Conservation (phyloP, 1,140 invertebrate genomes). For the Cylas formicarius region DNA sequence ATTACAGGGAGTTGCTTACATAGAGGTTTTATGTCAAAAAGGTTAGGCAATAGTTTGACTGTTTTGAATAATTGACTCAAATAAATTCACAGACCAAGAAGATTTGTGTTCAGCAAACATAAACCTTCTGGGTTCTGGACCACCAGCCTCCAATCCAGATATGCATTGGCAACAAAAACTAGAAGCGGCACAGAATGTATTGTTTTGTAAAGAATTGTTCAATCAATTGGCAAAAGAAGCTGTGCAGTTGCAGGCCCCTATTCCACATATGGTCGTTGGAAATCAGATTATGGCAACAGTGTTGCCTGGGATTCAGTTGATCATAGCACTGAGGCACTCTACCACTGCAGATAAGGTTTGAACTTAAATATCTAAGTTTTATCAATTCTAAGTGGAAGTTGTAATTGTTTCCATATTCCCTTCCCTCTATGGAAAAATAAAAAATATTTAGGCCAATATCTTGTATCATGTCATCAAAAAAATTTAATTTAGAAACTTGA, state of each 20-base stretch:
- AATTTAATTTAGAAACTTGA: conserved; percentile 42
- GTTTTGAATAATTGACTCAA: background rate
- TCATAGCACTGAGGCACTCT: conserved; percentile 73
- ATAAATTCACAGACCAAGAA: conserved; percentile 62
- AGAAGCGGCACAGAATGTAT: conserved; percentile 92
- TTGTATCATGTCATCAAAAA: conserved; percentile 61
- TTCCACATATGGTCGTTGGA: conserved; percentile 93
- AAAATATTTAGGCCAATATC: conserved; percentile 47
- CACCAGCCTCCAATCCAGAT: conserved; percentile 63
- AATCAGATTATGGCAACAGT: conserved; percentile 96
- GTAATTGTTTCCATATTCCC: background rate
- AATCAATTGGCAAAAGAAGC: conserved; percentile 91
- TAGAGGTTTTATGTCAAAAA: conserved; percentile 90
- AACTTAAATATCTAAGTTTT: conserved; percentile 39
- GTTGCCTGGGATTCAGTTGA: conserved; percentile 84
- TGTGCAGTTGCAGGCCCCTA: conserved; percentile 82
- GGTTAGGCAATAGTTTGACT: conserved; percentile 42
- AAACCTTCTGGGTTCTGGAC: conserved; percentile 55
- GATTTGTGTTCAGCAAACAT: conserved; percentile 72
- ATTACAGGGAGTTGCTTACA: conserved; percentile 90
- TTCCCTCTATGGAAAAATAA: conserved; percentile 5
- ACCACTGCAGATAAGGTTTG: conserved; percentile 59
- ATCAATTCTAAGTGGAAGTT: background rate
- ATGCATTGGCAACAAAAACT: conserved; percentile 91
- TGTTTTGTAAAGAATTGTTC: conserved; percentile 97